These are phyloP conservation scores for Artibeus jamaicensis DNA, from an alignment of 2,797 vertebrate species.

Conservation along the genomic window DNA sequence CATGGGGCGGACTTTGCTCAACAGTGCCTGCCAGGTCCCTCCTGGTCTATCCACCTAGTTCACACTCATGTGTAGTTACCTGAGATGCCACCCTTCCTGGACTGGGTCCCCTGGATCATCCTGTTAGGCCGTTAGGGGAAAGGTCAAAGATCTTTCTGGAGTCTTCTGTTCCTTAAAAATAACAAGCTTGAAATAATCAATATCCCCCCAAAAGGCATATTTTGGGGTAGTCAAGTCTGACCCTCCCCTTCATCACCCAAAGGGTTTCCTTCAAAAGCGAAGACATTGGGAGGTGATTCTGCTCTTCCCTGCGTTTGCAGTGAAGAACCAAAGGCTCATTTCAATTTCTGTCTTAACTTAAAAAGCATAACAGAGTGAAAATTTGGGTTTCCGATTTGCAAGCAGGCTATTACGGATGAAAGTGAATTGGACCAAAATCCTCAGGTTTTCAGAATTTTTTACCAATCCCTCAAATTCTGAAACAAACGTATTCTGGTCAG, in stretches of 20 bases:
- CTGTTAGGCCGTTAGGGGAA: not conserved
- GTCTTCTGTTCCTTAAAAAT: not conserved
- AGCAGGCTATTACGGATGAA: not conserved
- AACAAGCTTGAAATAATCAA: not conserved
- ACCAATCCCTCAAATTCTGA: not conserved
- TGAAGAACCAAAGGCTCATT: not conserved
- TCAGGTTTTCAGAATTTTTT: not conserved
- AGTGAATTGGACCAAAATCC: not conserved
- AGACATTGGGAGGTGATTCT: rapidly evolving
- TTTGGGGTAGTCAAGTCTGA: not conserved
- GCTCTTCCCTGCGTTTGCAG: not conserved
- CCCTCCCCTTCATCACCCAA: not conserved
- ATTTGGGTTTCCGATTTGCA: not conserved
- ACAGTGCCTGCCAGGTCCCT: rapidly evolving
- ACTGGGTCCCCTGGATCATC: no score
- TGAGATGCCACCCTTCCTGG: not conserved
- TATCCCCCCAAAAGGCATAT: not conserved
- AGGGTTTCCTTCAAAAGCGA: not conserved
- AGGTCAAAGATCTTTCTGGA: not conserved
- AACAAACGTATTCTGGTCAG: not conserved
- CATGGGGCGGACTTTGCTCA: not conserved
- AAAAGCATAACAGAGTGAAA: not conserved
- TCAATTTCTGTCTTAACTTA: not conserved
- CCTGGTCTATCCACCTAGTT: not conserved
- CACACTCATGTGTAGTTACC: rapidly evolving